Evolutionary conservation across 2,888 invertebrate species (phyloP).

Genomic region (Epinotia bilunana): DNA sequence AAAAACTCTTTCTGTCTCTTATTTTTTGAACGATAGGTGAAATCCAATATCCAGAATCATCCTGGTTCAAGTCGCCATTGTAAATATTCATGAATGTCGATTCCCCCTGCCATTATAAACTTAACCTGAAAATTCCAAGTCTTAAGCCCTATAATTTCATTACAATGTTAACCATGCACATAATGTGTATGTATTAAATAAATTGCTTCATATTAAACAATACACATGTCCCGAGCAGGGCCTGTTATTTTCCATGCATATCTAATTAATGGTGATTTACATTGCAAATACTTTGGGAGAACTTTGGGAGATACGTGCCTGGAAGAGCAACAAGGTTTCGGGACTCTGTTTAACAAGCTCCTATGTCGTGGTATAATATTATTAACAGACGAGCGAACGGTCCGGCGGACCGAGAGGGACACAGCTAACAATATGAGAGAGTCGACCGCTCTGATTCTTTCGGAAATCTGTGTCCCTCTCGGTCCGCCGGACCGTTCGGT

Average conservation of each 20-base stretch:
- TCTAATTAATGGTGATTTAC: slow-evolving; percentile 72
- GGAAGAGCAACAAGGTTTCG: slow-evolving; percentile 47
- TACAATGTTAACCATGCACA: slow-evolving; percentile 23
- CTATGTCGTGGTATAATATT: background rate
- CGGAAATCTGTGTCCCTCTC: no score
- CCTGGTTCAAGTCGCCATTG: background rate
- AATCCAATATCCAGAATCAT: background rate
- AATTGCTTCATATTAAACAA: slow-evolving; percentile 46
- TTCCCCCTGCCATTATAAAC: slow-evolving; percentile 1
- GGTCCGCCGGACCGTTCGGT: no score
- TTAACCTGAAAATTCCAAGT: slow-evolving; percentile 23
- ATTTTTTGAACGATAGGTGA: background rate
- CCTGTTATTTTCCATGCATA: slow-evolving; percentile 73
- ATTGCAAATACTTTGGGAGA: slow-evolving; percentile 68
- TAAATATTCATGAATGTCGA: slow-evolving; percentile 21
- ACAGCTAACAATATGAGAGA: no score
- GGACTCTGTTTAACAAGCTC: background rate
- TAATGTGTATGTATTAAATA: slow-evolving; percentile 40
- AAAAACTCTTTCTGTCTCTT: no score
- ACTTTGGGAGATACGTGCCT: slow-evolving; percentile 49
- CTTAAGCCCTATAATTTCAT: slow-evolving; percentile 35
- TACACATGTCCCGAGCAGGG: slow-evolving; percentile 53
- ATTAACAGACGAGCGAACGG: no score
- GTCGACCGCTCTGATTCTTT: no score
- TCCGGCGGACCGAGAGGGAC: no score